A percentile compares a stretch with the other conserved stretches of the same genome.
phyloP scores from a whole-genome alignment of 2,797 vertebrate species.

The Manis javanica region DNA sequence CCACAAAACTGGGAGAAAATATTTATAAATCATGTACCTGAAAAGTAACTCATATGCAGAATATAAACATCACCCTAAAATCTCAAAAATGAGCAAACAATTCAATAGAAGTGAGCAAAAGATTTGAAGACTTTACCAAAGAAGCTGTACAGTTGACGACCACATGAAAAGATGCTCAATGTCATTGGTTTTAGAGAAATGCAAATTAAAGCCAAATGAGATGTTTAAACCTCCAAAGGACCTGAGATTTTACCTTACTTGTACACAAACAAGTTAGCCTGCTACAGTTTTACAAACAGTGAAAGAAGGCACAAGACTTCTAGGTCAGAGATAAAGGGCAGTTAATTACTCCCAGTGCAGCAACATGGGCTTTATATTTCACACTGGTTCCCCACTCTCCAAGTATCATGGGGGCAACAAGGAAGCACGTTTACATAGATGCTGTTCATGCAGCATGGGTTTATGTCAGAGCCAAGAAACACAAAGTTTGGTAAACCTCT shows the following conservation, averaged over 20 bases:
- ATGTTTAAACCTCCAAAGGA: background rate
- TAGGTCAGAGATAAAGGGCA: background rate
- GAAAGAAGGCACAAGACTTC: background rate
- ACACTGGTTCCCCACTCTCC: background rate
- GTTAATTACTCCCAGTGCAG: background rate
- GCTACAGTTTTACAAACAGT: background rate
- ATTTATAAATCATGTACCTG: background rate
- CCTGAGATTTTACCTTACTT: background rate
- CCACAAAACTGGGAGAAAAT: background rate
- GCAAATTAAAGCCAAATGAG: background rate
- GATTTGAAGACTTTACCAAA: background rate
- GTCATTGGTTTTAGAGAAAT: background rate
- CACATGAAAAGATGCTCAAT: background rate
- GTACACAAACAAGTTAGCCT: background rate
- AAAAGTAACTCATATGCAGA: background rate
- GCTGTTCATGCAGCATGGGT: background rate
- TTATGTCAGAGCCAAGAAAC: background rate
- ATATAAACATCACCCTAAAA: background rate
- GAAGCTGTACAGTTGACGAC: background rate
- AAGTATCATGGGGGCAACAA: background rate
- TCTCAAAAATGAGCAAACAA: constrained; percentile 24
- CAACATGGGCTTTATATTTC: background rate
- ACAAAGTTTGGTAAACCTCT: background rate
- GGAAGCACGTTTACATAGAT: background rate
- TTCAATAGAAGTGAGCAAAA: background rate